Percentiles rank a stretch among this genome's conserved stretches.
Evolutionary conservation across 2,113 vertebrate genomes (phyloP).

Genomic region (Merops nubicus): DNA sequence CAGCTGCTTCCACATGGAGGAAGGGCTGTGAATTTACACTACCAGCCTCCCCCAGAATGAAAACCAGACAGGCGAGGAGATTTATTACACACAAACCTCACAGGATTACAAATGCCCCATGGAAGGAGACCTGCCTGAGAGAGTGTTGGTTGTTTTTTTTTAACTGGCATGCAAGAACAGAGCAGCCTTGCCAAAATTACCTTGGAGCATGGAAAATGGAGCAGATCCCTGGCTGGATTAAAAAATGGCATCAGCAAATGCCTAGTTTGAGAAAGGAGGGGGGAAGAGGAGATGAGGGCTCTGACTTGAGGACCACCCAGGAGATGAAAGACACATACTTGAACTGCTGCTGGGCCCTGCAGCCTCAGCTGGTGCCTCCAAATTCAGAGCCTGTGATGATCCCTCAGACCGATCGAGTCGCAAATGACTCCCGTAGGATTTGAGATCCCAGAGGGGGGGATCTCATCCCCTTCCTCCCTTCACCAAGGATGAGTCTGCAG

Average conservation of each 20-base stretch:
- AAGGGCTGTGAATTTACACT: neutral
- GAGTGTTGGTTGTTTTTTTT: neutral
- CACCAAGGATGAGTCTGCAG: neutral
- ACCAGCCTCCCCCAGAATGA: neutral
- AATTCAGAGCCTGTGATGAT: accelerated
- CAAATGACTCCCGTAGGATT: neutral
- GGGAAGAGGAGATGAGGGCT: neutral
- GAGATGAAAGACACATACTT: slow-evolving; percentile 19
- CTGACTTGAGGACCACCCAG: slow-evolving; percentile 26
- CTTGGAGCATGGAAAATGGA: slow-evolving; percentile 60
- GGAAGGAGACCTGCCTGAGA: slow-evolving; percentile 24
- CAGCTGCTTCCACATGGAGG: neutral
- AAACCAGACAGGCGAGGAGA: neutral
- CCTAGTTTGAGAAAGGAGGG: neutral
- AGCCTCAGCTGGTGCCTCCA: neutral
- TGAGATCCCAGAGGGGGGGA: neutral
- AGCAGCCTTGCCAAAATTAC: neutral
- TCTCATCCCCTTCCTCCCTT: neutral
- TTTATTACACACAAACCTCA: neutral
- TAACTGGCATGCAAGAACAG: neutral
- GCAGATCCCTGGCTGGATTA: slow-evolving; percentile 19
- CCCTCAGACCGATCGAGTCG: neutral
- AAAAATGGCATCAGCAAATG: slow-evolving; percentile 42
- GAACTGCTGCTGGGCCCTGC: neutral
- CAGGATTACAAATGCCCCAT: neutral